Percentiles rank a stretch among this genome's conserved stretches.
phyloP scores from a whole-genome alignment of 2,113 vertebrate species.

The Dicerorhinus sumatrensis region DNA sequence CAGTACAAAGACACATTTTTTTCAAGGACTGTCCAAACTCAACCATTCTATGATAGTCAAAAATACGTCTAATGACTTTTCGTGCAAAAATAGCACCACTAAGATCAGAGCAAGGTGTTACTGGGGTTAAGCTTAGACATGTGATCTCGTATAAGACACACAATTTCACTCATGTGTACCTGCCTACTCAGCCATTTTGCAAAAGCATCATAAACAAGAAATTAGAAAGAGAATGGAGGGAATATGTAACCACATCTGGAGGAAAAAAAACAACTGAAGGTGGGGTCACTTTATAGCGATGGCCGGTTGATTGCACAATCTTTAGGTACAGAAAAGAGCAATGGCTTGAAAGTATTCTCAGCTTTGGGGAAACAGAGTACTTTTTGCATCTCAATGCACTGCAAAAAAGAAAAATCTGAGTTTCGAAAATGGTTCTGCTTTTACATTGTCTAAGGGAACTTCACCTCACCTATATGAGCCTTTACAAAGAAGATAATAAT shows the following conservation, averaged over 20 bases:
- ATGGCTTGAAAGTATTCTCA: not conserved
- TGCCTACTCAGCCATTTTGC: not conserved
- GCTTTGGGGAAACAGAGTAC: not conserved
- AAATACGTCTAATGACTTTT: not conserved
- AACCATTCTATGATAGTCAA: not conserved
- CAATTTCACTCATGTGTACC: not conserved
- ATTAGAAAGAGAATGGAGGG: not conserved
- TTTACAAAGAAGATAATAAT: not conserved
- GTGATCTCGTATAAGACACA: not conserved
- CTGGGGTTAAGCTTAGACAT: not conserved
- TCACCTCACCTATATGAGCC: not conserved
- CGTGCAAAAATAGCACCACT: not conserved
- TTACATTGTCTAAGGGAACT: not conserved
- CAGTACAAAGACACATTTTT: not conserved
- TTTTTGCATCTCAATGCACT: not conserved
- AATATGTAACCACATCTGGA: not conserved
- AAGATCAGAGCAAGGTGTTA: not conserved
- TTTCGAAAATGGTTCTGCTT: not conserved
- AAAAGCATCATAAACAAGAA: not conserved
- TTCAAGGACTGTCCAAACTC: not conserved
- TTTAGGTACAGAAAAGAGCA: not conserved
- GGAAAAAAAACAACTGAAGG: not conserved
- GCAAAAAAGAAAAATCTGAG: not conserved
- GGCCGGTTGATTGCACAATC: not conserved
- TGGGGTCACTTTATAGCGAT: not conserved